Conservation (phyloP, 2,888 invertebrate species). For the Habroteleia sp. region DNA sequence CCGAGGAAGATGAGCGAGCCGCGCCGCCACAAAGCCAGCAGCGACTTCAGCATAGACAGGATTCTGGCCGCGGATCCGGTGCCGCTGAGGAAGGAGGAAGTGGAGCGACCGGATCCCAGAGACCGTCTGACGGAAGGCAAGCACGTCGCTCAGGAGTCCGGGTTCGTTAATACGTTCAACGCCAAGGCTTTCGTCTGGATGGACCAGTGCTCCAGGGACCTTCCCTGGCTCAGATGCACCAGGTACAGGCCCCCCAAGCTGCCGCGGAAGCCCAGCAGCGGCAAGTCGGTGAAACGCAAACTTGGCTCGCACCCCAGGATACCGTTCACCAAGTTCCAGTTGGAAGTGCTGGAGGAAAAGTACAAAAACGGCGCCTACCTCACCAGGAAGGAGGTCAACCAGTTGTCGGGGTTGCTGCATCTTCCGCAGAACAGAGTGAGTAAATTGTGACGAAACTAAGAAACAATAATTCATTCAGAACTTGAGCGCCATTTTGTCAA, state of each 20-base stretch:
- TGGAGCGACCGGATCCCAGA: too few species aligned
- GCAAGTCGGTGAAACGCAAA: slow-evolving; percentile 70
- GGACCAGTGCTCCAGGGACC: slow-evolving; percentile 23
- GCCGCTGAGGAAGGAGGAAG: too few species aligned
- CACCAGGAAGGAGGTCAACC: slow-evolving; percentile 85
- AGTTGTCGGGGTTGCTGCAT: slow-evolving; percentile 84
- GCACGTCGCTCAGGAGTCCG: background rate
- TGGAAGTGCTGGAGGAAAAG: slow-evolving; percentile 86
- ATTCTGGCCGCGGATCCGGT: slow-evolving; percentile 68
- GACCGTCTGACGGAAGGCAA: too few species aligned
- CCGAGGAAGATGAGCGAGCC: slow-evolving; percentile 71
- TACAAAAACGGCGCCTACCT: slow-evolving; percentile 86
- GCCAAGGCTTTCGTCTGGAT: slow-evolving; percentile 1
- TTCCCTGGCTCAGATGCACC: slow-evolving; percentile 86
- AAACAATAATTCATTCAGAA: too few species aligned
- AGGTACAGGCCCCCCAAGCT: slow-evolving; percentile 88
- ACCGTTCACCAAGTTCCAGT: slow-evolving; percentile 87
- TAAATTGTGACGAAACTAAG: too few species aligned
- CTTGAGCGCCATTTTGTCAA: too few species aligned
- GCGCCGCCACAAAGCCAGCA: slow-evolving; percentile 61
- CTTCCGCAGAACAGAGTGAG: slow-evolving; percentile 46
- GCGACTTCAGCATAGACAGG: slow-evolving; percentile 76
- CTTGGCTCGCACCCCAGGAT: slow-evolving; percentile 82
- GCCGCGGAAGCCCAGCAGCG: slow-evolving; percentile 83
- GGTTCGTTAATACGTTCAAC: background rate